phyloP scores from a whole-genome alignment of 2,113 vertebrate species.

The Stictonetta naevosa region DNA sequence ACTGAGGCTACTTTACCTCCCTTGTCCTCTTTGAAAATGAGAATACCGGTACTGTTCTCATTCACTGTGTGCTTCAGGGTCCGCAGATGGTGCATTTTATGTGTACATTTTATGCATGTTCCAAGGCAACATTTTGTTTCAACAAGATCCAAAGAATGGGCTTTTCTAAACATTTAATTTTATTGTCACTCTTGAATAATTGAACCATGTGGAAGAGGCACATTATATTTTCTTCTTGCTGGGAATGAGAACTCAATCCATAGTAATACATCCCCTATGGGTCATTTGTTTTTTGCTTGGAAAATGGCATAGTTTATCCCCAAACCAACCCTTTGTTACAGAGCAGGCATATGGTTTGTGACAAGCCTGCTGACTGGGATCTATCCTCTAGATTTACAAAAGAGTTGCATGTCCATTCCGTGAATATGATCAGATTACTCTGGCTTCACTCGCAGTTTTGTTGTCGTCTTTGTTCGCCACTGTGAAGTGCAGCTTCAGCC shows the following conservation, averaged over 20 bases:
- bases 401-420: background rate
- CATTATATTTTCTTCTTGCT: background rate
- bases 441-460: background rate
- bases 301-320: background rate
- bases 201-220: background rate
- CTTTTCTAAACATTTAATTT: background rate
- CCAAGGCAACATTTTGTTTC: background rate
- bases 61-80: background rate
- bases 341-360: background rate
- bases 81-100: background rate
- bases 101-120: background rate
- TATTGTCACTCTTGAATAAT: background rate
- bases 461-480: background rate
- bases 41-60: background rate
- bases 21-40: background rate
- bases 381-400: background rate
- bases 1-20: background rate
- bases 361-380: background rate
- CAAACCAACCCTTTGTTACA: background rate
- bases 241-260: background rate
- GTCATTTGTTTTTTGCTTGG: background rate
- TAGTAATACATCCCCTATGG: background rate
- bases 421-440: background rate
- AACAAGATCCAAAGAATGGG: background rate
- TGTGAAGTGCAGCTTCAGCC: background rate